Evolutionary conservation across 2,888 invertebrate species (phyloP), one percentile per base, ranked within the genome.

Genomic region (Parascotia fuliginaria): DNA sequence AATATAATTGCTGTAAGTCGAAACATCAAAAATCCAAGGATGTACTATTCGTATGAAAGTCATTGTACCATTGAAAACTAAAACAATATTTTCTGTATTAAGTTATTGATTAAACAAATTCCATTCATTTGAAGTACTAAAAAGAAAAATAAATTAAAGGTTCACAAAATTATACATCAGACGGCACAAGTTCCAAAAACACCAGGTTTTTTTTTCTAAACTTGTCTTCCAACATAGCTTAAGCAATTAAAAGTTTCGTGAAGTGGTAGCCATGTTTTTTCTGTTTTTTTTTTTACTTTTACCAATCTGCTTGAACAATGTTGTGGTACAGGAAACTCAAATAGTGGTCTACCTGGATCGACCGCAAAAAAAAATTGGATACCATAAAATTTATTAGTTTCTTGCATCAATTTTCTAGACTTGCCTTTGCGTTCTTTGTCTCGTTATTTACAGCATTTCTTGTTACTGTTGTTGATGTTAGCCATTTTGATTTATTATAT

Each of bases 161-260:
- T 28, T 9, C 19, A 29, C 9, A 9, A 29, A 43, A 22, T 14
- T 29, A 14, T 13, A 38, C 22, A n/a, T 1, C 7, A 44, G 16
- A 24, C 42, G 13, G 6, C 42, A 56, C 14, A 39, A 33, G 7
- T 12, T 45, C n/a, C 14, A 37, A 45, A 41, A 37, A 37, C 13
- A 13, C 24, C 32, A n/a, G 6, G 11, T 38, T 34, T 51, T 56
- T 60, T 38, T 43, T 14, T 7, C 13, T 33, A 38, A 34, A 15
- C 38, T 31, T 51, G 42, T 56, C 55, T 49, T 50, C 41, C 44
- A 44, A 37, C 42, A 56, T 45, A 14, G 59, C 46, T 57, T 53
- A 39, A 16, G 65, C 62, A 67, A 67, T 67, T 66, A 67, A 65
- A 67, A 66, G 56, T 66, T 66, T 46, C 16, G 5, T 22, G 46